Percentiles rank a stretch among this genome's conserved stretches.
These are phyloP conservation scores for Sebastes jordani DNA, from an alignment of 2,797 vertebrate species.

Conservation along the genomic window DNA sequence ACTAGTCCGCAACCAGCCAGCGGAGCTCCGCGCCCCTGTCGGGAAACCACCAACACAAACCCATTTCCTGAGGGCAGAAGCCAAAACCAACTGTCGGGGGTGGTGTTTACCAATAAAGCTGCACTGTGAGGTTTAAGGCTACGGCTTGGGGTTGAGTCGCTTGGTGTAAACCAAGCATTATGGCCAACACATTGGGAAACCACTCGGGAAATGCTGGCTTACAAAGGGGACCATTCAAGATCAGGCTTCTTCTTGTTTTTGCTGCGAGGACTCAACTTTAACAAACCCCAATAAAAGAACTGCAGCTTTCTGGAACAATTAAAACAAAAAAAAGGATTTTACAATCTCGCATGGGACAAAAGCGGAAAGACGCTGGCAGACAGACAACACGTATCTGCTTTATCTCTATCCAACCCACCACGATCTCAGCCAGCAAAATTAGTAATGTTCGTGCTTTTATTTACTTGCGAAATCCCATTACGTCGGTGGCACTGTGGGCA, in stretches of 20 bases:
- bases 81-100: conserved; percentile 62
- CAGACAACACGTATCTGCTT: conserved; percentile 55
- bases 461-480: conserved; percentile 76
- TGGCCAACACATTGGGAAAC: conserved; percentile 53
- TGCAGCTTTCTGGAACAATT: background rate
- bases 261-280: background rate
- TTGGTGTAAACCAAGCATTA: conserved; percentile 12
- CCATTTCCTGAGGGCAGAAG: conserved; percentile 69
- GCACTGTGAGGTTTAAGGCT: conserved; percentile 46
- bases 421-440: conserved; percentile 52
- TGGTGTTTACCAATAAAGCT: conserved; percentile 73
- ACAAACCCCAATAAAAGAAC: background rate
- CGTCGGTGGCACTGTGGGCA: conserved; percentile 55
- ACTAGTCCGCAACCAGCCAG: conserved; percentile 52
- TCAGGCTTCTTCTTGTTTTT: conserved; percentile 24
- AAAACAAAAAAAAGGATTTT: background rate
- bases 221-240: conserved; percentile 45
- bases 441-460: conserved; percentile 73
- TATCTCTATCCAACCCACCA: conserved; percentile 51
- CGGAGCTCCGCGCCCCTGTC: conserved; percentile 30
- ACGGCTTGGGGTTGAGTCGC: conserved; percentile 22
- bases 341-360: conserved; percentile 4
- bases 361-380: conserved; percentile 12
- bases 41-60: conserved; percentile 72
- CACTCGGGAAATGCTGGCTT: conserved; percentile 63